Base-by-base conservation (phyloP, 53 echinoderm and acorn worm genomes). In the Paracentrotus lividus region DNA sequence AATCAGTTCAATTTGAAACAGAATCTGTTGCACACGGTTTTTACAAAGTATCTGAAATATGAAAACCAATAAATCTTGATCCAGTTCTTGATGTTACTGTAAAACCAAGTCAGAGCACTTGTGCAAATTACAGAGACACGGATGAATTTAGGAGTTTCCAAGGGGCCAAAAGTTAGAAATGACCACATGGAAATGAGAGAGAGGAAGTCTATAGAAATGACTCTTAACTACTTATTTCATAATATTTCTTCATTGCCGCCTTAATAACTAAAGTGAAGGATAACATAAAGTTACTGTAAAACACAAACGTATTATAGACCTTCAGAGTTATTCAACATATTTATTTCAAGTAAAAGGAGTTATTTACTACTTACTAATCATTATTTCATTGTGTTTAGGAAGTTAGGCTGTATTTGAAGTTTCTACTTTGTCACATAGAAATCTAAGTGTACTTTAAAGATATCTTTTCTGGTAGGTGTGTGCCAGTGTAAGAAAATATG, bases 141-240 rank as follows among this genome's bases (percentile, higher is more conserved):
- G n/a, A 45, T 5, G 44, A 47, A 81, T 45, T n/a, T n/a, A n/a
- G n/a, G 44, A 47, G 47, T n/a, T n/a, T n/a, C n/a, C n/a, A 81
- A 81, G 81, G 20, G 45, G n/a, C 12, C 81, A 81, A 26, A 45
- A 26, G 81, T 44, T 47, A 81, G 81, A 81, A 45, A 20, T 38
- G 21, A 3, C 42, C 76, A 76, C 13, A 81, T 47, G 81, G 9
- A 36, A n/a, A n/a, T n/a, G n/a, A 72, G 77, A 42, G 14, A 81
- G 81, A 81, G 13, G 4, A 45, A 27, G 14, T 44, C 81, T n/a
- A 45, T 23, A 81, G 81, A 47, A 81, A 49, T 47, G 47, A 81
- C 81, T 76, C 76, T 81, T n/a, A n/a, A 81, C 81, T 45, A 45
- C 81, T 81, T 81, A 81, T 81, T 10, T 47, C 47, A 81, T 81